Evolutionary conservation across 2,797 vertebrate species (phyloP).

Genomic region (Pelodytes ibericus): DNA sequence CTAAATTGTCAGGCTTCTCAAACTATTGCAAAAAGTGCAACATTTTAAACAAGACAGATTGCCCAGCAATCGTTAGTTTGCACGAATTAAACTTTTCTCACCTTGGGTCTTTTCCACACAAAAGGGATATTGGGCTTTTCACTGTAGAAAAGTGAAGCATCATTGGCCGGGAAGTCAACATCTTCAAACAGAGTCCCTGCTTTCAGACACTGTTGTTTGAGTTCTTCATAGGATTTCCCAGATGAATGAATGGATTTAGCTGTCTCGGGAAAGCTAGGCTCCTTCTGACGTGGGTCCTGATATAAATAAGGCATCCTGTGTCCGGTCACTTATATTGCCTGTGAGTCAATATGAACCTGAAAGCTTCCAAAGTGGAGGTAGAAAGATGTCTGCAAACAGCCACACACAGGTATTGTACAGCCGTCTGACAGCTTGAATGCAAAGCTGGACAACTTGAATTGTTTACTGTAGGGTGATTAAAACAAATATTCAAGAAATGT

Average conservation of each 20-base stretch:
- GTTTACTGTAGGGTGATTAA: not conserved
- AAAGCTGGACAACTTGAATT: constrained; percentile 4
- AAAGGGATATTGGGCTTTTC: constrained; percentile 80
- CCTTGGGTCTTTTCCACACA: constrained; percentile 88
- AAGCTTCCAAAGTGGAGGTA: not conserved
- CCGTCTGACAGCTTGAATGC: not conserved
- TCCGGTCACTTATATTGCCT: rapidly evolving
- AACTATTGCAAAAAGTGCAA: too few relatives aligned
- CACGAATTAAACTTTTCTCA: constrained; percentile 62
- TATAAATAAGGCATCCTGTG: constrained; percentile 75
- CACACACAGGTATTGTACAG: constrained; percentile 1
- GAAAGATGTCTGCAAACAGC: not conserved
- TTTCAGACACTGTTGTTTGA: constrained; percentile 77
- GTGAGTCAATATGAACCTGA: not conserved
- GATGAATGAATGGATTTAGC: constrained; percentile 72
- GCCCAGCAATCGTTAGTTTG: too few relatives aligned
- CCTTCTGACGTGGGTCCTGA: constrained; percentile 56
- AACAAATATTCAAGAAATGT: constrained; percentile 32
- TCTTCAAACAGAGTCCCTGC: constrained; percentile 84
- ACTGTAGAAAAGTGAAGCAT: constrained; percentile 85
- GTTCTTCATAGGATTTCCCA: constrained; percentile 78
- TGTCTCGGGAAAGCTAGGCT: not conserved
- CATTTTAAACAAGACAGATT: too few relatives aligned
- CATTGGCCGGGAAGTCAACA: constrained; percentile 81
- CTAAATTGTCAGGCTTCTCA: too few relatives aligned